Conservation (phyloP, 2,797 vertebrate species). For the Phrynocephalus guinanensis region DNA sequence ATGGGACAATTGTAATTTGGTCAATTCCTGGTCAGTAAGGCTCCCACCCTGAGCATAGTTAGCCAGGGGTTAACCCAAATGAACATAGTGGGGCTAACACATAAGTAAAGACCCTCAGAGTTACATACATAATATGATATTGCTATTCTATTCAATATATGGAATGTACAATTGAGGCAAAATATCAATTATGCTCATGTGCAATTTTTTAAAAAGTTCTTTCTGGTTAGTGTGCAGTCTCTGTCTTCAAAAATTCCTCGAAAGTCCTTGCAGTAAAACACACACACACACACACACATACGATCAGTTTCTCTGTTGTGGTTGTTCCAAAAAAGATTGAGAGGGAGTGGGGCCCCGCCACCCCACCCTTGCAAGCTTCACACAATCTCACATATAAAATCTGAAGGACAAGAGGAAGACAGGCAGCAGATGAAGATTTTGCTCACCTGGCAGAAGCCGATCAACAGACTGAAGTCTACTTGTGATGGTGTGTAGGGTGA, state of each 20-base stretch:
- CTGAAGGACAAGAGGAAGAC: conserved; percentile 65
- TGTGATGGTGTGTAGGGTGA: conserved; percentile 80
- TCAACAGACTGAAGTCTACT: conserved; percentile 79
- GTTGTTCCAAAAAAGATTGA: background rate
- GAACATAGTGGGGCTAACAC: background rate
- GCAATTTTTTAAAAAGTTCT: conserved; percentile 19
- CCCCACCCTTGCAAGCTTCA: conserved; percentile 14
- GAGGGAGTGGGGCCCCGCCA: background rate
- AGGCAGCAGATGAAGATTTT: conserved; percentile 73
- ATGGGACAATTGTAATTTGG: background rate
- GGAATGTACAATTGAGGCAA: background rate
- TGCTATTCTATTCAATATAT: too few relatives aligned
- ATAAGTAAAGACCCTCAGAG: too few relatives aligned
- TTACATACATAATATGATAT: too few relatives aligned
- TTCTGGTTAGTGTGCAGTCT: conserved; percentile 9
- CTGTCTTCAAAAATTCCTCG: conserved; percentile 2
- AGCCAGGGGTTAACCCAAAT: too few relatives aligned
- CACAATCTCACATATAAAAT: conserved; percentile 68
- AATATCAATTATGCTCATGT: conserved; percentile 4
- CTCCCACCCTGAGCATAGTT: background rate
- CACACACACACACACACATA: background rate
- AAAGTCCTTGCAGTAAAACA: conserved; percentile 40
- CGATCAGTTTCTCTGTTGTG: background rate
- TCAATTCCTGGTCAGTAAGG: background rate
- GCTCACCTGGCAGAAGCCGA: conserved; percentile 78